Evolutionary conservation across 2,888 invertebrate genomes (phyloP), one percentile per base, ranked within the genome.

Genomic region (Mesochorus sp.): DNA sequence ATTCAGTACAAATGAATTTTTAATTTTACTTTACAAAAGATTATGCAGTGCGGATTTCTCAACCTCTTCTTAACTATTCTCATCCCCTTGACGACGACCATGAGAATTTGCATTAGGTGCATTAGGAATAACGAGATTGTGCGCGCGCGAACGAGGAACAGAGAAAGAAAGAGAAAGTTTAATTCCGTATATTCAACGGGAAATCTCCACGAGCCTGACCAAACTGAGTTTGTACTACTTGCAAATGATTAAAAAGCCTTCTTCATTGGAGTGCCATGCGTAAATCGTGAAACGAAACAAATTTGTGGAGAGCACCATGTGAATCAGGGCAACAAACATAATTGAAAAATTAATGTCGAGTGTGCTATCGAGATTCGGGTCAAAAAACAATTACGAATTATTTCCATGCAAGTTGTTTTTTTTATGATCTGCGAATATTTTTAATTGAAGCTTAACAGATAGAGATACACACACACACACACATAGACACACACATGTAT

Each of bases 1-100:
- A 71, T 61, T 71, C 71, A 10, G 51, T 71, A 62, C 71, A 71
- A 62, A 71, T 71, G 71, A 71, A 71, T 71, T 71, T 71, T 71
- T 53, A 71, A 71, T 71, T 71, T 71, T 53, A 62, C 61, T 71
- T 53, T n/a, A 31, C 31, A 42, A 31, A 62, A 53, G 51, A 71
- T 71, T 62, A 71, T 71, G 53, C 71, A 49, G 53, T 19, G 17
- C 31, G 71, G 53, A 71, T 71, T 53, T 62, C 51, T 10, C 28
- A 39, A 31, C 17, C 62, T 42, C 10, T n/a, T 49, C 53, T 42
- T 34, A 34, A 62, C 31, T n/a, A 47, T 47, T 62, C 28, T 21
- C 47, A 10, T 14, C 47, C 31, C 47, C n/a, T n/a, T n/a, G n/a
- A n/a, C 6, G 62, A 12, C 8, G 61, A 39, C 61, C 37, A 26